A percentile compares a stretch with the other conserved stretches of the same genome.
These are phyloP conservation scores for Grus americana DNA, from an alignment of 2,113 vertebrate genomes.

Conservation along the genomic window DNA sequence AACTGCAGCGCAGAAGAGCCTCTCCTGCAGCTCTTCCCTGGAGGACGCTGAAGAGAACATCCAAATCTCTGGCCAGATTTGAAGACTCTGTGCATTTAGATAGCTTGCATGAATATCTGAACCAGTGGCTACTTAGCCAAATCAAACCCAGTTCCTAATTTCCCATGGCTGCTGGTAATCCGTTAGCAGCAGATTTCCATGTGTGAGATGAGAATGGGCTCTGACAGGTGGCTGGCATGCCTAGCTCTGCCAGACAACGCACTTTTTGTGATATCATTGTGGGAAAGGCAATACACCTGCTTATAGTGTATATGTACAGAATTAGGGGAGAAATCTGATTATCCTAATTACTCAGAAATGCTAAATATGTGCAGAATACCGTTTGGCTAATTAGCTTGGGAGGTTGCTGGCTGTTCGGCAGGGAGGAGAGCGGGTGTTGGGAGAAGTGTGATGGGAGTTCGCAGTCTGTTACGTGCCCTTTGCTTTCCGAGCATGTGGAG, in stretches of 20 bases:
- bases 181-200: background rate
- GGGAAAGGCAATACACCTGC: slow-evolving; percentile 47
- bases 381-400: slow-evolving; percentile 44
- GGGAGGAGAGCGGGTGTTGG: background rate
- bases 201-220: background rate
- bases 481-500: background rate
- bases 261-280: background rate
- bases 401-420: slow-evolving; percentile 2
- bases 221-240: background rate
- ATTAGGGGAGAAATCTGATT: slow-evolving; percentile 62
- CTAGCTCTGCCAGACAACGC: background rate
- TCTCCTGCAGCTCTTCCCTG: background rate
- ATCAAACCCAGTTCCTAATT: background rate
- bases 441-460: background rate
- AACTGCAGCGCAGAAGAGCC: background rate
- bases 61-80: background rate
- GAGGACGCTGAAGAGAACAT: background rate
- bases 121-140: background rate
- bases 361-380: slow-evolving; percentile 55
- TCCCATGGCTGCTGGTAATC: background rate
- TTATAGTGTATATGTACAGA: background rate
- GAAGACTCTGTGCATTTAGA: background rate
- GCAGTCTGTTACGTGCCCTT: background rate
- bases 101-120: background rate
- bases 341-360: slow-evolving; percentile 62